A percentile compares a stretch with the other conserved stretches of the same genome.
These are phyloP conservation scores for Prolemur simus DNA, from an alignment of 2,113 vertebrate species.

Conservation along the genomic window DNA sequence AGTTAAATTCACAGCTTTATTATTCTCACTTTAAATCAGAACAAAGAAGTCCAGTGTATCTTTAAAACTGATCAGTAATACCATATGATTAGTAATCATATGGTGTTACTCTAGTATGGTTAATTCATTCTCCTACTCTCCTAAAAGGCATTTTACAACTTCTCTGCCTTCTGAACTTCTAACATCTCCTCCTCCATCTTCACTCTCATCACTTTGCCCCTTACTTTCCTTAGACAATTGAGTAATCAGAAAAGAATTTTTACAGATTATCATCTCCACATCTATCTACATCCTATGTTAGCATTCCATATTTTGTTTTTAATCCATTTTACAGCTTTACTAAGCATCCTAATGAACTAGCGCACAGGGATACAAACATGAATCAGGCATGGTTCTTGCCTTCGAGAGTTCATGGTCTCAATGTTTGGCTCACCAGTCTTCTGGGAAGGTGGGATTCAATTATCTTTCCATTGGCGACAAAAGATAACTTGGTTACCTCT, in stretches of 20 bases:
- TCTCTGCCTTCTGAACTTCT: neutral
- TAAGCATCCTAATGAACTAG: neutral
- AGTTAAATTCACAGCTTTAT: neutral
- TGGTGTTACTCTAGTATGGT: neutral
- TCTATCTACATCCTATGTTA: neutral
- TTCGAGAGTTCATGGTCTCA: neutral
- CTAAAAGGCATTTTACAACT: neutral
- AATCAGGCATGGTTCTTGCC: neutral
- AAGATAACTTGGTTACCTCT: neutral
- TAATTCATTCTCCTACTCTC: neutral
- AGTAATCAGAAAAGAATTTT: neutral
- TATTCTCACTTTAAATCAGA: neutral
- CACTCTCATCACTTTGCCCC: neutral
- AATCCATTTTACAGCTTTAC: neutral
- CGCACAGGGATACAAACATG: neutral
- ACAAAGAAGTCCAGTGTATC: neutral
- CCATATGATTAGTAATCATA: neutral
- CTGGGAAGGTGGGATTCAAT: neutral
- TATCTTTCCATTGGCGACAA: neutral
- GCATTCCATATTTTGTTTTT: neutral
- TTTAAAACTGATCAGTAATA: neutral
- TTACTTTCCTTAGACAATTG: neutral
- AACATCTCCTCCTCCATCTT: neutral
- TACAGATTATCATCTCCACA: neutral
- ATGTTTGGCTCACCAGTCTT: neutral